Evolutionary conservation across 2,888 invertebrate species (phyloP), one percentile per base, ranked within the genome.

Genomic region (Hirtodrosophila trivittata): DNA sequence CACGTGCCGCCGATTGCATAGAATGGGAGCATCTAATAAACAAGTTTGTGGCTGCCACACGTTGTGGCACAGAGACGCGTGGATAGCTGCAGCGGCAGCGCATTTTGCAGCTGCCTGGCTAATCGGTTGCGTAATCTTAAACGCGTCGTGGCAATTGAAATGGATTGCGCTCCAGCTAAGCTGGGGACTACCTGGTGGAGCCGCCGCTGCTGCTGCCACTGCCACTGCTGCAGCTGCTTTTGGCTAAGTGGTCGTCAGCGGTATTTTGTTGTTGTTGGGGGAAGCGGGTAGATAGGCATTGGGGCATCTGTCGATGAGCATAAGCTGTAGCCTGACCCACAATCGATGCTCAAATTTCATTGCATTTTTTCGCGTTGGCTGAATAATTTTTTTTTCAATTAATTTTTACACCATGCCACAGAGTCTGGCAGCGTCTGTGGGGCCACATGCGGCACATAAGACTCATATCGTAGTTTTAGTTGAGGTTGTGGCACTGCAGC

Each of bases 51-150:
- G 33, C 18, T 75, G 49, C 30, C 12, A 26, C 54, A 32, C 16
- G 51, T 12, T 1, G 18, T 18, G 32, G 28, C 25, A 8, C 16
- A 8, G 16, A 30, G 9, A 42, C 41, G 42, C 38, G 41, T 52
- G 41, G 28, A 7, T 7, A 33, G 35, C 45, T 14, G 10, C 10
- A 51, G 46, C 42, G 26, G 60, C 65, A 60, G 54, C 73, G 73
- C 86, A 86, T 86, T 87, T 87, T 87, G 72, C 86, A 87, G 87
- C 87, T 87, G 87, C 88, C 80, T 62, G 66, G 73, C 74, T 85
- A 86, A 85, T 87, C 85, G 83, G 56, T 68, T 76, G 78, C 76
- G 83, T 86, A 83, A 83, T 87, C 87, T 85, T 74, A 85, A 86
- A 82, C 85, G 88, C 83, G 75, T 62, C 59, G 78, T 70, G 63